Evolutionary conservation across 2,888 invertebrate species (phyloP).

Genomic region (Microctonus hyperodae): DNA sequence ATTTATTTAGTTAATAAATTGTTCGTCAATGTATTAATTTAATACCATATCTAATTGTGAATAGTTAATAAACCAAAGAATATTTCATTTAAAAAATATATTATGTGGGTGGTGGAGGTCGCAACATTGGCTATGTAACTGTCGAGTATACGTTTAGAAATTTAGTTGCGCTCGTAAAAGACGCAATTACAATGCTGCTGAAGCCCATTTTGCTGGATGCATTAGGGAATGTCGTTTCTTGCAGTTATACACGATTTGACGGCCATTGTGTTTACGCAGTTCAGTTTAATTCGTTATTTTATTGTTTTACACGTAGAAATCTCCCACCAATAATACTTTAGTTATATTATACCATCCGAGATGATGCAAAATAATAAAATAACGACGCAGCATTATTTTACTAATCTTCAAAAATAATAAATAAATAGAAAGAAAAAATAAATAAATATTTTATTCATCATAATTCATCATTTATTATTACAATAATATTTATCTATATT

Average conservation of each 20-base stretch:
- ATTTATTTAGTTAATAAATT: neutral
- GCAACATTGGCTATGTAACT: slow-evolving; percentile 25
- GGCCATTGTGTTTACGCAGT: slow-evolving; percentile 52
- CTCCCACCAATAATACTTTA: slow-evolving; percentile 3
- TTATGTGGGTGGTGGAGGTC: slow-evolving; percentile 32
- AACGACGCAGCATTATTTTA: no score
- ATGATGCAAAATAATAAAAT: neutral
- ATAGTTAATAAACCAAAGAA: slow-evolving; percentile 44
- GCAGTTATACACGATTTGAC: slow-evolving; percentile 50
- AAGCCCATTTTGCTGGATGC: slow-evolving; percentile 40
- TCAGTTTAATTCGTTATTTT: slow-evolving; percentile 51
- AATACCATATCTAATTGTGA: slow-evolving; percentile 43
- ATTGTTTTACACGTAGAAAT: slow-evolving; percentile 42
- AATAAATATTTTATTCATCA: no score
- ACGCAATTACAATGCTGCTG: slow-evolving; percentile 49
- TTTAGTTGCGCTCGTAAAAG: slow-evolving; percentile 56
- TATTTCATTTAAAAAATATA: slow-evolving; percentile 21
- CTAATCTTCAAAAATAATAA: no score
- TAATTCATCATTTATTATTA: no score
- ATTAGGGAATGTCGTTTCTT: slow-evolving; percentile 43
- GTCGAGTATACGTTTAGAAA: slow-evolving; percentile 40
- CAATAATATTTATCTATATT: neutral
- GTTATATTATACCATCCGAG: neutral
- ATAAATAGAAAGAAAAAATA: no score
- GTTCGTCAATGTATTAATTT: slow-evolving; percentile 6